Base-by-base conservation (phyloP, 2,797 vertebrate species). In the Pipistrellus pipistrellus region DNA sequence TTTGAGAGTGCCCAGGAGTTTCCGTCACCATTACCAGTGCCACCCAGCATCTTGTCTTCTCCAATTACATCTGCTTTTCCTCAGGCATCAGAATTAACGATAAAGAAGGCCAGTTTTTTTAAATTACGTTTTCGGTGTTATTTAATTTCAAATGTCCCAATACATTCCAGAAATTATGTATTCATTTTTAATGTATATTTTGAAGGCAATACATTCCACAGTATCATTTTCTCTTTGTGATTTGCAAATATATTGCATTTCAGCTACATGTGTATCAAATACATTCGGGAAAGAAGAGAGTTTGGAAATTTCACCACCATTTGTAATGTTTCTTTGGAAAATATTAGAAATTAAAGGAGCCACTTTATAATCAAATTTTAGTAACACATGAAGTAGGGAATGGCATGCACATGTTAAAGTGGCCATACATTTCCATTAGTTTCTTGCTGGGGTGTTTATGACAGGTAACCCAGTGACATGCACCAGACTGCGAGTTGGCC, bases 281-380 rank as follows among this genome's bases (percentile, higher is more conserved):
- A 57, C 1, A 9, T 30, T 32, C 8, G 38, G 44, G 55, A 72
- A 86, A 95, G 84, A 87, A 81, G 68, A 77, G 25, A 38, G 78
- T 75, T 12, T 27, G 57, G 62, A 76, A 85, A 77, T 80, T 4
- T 90, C 48, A 87, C 44, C 14, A 44, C 59, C 32, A 25, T 76
- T 88, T 87, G 48, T 71, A 64, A 83, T 30, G 32, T 73, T 88
- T 75, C 69, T 85, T 73, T 75, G 64, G 85, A 93, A 95, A 88
- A 83, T 80, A 72, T 35, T 77, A 85, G 53, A 84, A 85, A 85
- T 90, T 66, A 51, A 85, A 82, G 77, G 38, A 89, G 80, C 12
- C 41, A 55, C 23, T 46, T 25, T 75, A 38, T n/a, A 78, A 85
- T 85, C n/a, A 48, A 23, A 81, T 84, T 78, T 96, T 85, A 57